These are phyloP conservation scores for Hydrolagus affinis DNA, from an alignment of 2,113 vertebrate genomes.

Conservation along the genomic window DNA sequence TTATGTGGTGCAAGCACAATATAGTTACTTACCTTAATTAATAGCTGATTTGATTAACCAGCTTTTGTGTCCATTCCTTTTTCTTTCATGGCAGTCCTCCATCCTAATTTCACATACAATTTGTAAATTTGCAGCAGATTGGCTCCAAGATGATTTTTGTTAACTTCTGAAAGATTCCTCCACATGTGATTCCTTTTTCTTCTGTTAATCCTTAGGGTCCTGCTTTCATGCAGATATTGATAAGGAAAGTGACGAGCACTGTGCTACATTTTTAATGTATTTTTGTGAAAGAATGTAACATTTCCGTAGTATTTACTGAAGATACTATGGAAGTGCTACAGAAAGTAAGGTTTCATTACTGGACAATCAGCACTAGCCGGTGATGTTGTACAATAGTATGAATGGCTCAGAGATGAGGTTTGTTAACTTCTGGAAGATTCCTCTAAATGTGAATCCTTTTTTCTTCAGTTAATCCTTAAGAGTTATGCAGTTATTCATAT, in stretches of 20 bases:
- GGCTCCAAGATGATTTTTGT: neutral
- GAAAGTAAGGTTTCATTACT: neutral
- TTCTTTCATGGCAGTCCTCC: neutral
- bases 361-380: neutral
- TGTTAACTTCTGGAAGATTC: neutral
- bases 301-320: neutral
- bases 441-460: too few relatives aligned
- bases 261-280: too few relatives aligned
- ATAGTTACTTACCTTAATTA: neutral
- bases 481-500: too few relatives aligned
- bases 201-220: too few relatives aligned
- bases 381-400: neutral
- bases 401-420: neutral
- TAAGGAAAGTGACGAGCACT: too few relatives aligned
- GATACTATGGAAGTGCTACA: neutral
- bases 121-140: neutral
- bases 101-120: neutral
- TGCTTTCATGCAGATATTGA: too few relatives aligned
- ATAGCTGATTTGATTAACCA: neutral
- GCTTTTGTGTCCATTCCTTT: neutral
- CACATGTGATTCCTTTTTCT: too few relatives aligned
- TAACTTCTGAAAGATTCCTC: neutral
- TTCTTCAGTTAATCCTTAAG: too few relatives aligned
- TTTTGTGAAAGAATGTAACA: neutral
- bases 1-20: neutral